These are phyloP conservation scores for Melipona bicolor DNA, from an alignment of 2,888 invertebrate genomes.

Conservation along the genomic window DNA sequence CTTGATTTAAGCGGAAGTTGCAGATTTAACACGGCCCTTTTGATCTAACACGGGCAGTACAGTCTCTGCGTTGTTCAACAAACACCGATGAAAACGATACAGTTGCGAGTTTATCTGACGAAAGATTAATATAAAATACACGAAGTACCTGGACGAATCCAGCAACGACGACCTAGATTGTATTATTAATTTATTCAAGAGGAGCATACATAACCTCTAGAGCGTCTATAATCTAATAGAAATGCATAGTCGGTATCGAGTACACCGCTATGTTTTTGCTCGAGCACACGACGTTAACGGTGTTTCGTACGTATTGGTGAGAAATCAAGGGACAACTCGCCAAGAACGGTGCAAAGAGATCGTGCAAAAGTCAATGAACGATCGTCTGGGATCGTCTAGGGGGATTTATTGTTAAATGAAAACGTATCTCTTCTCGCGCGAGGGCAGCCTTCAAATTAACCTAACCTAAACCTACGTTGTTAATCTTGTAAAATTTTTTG, in stretches of 20 bases:
- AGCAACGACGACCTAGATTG: background rate
- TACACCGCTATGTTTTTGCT: background rate
- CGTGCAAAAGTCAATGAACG: background rate
- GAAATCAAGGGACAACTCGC: background rate
- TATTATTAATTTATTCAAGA: background rate
- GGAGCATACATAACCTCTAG: background rate
- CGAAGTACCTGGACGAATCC: background rate
- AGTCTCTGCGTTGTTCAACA: background rate
- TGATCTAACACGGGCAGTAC: too few relatives aligned
- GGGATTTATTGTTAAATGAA: background rate
- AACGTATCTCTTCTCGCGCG: background rate
- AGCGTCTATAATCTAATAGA: background rate
- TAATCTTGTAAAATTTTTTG: too few relatives aligned
- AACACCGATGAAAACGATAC: background rate
- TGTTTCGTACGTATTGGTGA: background rate
- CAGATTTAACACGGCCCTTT: too few relatives aligned
- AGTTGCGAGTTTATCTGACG: background rate
- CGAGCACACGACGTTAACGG: background rate
- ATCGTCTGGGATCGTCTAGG: background rate
- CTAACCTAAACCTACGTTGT: too few relatives aligned
- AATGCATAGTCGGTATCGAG: background rate
- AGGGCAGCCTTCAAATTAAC: background rate
- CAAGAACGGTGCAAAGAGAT: background rate
- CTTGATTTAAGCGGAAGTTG: too few relatives aligned
- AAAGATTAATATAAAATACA: background rate